Conservation (phyloP, 2,888 invertebrate species). For the Stenotaenia linearis region DNA sequence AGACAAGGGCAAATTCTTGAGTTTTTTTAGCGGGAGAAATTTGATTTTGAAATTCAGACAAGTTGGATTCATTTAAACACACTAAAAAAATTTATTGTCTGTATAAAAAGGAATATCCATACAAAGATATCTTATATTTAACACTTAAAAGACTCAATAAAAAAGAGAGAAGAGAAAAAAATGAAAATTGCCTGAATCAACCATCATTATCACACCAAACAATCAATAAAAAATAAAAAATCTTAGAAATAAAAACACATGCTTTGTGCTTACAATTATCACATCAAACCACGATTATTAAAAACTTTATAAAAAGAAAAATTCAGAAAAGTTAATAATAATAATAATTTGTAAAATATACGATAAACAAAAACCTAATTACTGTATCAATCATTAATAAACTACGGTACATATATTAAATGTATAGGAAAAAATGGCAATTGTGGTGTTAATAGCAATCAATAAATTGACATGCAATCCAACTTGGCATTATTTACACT, state of each 20-base stretch:
- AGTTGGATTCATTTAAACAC: not conserved
- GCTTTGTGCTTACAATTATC: not conserved
- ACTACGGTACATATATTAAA: not conserved
- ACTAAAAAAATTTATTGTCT: slow-evolving; percentile 18
- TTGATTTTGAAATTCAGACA: not conserved
- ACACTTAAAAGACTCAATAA: not conserved
- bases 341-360: not conserved
- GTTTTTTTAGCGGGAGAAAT: not conserved
- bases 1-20: not conserved
- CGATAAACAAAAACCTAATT: not conserved
- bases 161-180: not conserved
- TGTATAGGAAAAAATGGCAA: not conserved
- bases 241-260: slow-evolving; percentile 7
- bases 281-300: not conserved
- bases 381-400: not conserved
- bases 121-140: not conserved
- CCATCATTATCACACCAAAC: not conserved
- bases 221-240: not conserved
- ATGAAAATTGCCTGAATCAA: not conserved
- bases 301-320: not conserved
- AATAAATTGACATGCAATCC: not conserved
- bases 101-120: not conserved
- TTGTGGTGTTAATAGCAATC: slow-evolving; percentile 19
- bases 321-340: not conserved
- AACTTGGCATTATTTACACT: not conserved